A percentile compares a stretch with the other conserved stretches of the same genome.
Conservation (phyloP, 2,797 vertebrate genomes). For the Catostomus latipinnis region DNA sequence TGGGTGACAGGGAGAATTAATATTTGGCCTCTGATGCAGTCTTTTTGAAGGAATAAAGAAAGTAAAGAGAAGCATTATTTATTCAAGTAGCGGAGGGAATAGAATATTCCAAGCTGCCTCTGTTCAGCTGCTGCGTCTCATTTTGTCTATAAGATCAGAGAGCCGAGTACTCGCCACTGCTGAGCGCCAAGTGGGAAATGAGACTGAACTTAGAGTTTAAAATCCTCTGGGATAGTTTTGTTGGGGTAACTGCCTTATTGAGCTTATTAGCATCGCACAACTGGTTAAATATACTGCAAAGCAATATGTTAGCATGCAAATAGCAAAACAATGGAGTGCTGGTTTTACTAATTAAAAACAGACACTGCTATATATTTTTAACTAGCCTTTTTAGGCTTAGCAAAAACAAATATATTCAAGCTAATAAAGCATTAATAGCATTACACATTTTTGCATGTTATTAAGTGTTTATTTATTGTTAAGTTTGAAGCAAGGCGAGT, state of each 20-base stretch:
- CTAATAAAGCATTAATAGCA: background rate
- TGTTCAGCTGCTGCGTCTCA: constrained; percentile 84
- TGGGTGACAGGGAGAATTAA: constrained; percentile 80
- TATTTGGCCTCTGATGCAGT: constrained; percentile 86
- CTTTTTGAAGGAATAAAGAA: constrained; percentile 85
- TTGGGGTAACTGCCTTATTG: constrained; percentile 72
- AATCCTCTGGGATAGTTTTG: constrained; percentile 82
- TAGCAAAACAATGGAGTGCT: constrained; percentile 29
- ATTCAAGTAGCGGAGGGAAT: constrained; percentile 83
- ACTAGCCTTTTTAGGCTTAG: background rate
- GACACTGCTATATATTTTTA: background rate
- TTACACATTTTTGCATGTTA: background rate
- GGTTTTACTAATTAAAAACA: constrained; percentile 21
- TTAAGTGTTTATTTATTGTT: background rate
- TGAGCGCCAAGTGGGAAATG: constrained; percentile 72
- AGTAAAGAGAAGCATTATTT: constrained; percentile 84
- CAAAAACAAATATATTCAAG: background rate
- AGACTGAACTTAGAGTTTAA: constrained; percentile 69
- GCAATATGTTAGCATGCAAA: constrained; percentile 34
- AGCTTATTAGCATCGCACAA: constrained; percentile 78
- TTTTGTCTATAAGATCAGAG: constrained; percentile 84
- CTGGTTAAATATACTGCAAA: constrained; percentile 71
- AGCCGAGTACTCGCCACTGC: constrained; percentile 73
- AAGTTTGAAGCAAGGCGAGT: background rate
- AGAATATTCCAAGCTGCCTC: constrained; percentile 64